phyloP scores from a whole-genome alignment of 2,797 vertebrate species.

The Microtus obscurus region DNA sequence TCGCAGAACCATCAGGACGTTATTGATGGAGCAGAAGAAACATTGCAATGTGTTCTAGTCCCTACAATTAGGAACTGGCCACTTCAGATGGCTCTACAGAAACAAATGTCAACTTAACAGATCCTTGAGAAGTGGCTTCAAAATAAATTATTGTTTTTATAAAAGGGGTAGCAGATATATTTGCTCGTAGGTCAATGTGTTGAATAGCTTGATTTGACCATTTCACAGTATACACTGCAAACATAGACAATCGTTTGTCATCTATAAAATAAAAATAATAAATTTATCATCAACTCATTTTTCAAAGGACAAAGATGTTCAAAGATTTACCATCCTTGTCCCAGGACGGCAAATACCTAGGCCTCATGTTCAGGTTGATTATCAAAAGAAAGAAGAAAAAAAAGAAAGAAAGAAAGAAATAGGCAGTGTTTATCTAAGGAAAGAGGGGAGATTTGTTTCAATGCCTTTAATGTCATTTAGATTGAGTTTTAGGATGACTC shows the following conservation, averaged over 20 bases:
- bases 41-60: not conserved
- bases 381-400: not conserved
- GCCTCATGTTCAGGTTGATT: not conserved
- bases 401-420: not conserved
- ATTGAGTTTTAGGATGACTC: conserved; percentile 67
- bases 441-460: conserved; percentile 13
- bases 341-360: not conserved
- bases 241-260: not conserved
- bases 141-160: not conserved
- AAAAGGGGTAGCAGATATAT: conserved; percentile 11
- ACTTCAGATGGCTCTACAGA: not conserved
- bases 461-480: conserved; percentile 38
- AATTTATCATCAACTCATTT: not conserved
- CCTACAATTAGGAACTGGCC: not conserved
- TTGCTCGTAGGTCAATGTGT: not conserved
- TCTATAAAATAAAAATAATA: not conserved
- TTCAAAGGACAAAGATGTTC: not conserved
- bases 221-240: not conserved
- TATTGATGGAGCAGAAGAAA: not conserved
- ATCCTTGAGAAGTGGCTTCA: not conserved
- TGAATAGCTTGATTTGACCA: not conserved
- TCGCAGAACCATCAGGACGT: not conserved
- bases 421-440: conserved; percentile 13
- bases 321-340: not conserved
- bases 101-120: not conserved